A percentile compares a stretch with the other conserved stretches of the same genome.
Evolutionary conservation across 2,113 vertebrate species (phyloP).

Genomic region (Cacatua alba): DNA sequence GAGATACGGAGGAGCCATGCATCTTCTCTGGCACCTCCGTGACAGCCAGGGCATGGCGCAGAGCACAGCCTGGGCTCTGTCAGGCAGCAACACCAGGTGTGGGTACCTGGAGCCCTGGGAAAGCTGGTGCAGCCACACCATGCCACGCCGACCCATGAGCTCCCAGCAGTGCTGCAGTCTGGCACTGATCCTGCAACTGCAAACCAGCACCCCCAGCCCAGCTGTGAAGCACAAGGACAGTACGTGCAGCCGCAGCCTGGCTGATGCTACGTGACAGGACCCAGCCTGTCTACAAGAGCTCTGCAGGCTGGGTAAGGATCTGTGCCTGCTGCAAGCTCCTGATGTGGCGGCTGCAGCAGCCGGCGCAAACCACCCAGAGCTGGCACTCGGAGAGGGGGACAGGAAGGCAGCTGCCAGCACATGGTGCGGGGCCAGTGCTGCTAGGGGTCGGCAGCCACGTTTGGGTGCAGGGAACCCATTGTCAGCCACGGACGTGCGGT

Average conservation of each 20-base stretch:
- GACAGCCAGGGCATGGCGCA: accelerated
- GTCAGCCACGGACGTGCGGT: accelerated
- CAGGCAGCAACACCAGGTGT: accelerated
- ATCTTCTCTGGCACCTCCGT: accelerated
- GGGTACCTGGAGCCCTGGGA: too few relatives aligned
- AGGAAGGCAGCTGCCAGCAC: not conserved
- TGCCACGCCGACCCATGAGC: accelerated
- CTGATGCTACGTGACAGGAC: not conserved
- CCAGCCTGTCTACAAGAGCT: not conserved
- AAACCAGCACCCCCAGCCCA: not conserved
- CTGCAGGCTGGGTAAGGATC: not conserved
- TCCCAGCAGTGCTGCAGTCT: not conserved
- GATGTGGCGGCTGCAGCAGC: not conserved
- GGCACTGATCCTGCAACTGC: not conserved
- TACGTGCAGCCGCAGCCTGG: accelerated
- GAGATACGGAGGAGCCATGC: accelerated
- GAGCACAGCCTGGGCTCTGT: not conserved
- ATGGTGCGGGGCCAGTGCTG: not conserved
- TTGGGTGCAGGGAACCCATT: not conserved
- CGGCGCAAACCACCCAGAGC: not conserved
- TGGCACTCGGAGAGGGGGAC: accelerated
- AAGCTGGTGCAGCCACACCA: not conserved
- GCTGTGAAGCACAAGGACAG: accelerated
- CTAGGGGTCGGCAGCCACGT: not conserved
- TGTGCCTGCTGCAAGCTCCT: not conserved